phyloP scores from a whole-genome alignment of 1,140 invertebrate genomes.

The Philotrypesis tridentata region DNA sequence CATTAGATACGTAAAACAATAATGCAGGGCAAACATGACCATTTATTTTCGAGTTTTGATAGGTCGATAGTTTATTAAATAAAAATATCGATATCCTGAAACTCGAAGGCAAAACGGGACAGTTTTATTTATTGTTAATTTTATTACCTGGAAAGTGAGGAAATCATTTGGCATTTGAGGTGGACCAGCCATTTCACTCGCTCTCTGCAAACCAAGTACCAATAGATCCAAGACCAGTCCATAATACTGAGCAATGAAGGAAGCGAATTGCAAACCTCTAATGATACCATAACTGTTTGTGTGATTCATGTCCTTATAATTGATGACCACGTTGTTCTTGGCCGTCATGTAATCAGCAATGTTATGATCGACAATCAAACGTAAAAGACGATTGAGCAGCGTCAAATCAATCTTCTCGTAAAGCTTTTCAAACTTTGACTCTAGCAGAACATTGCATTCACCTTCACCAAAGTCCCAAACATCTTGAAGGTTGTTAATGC shows the following conservation, averaged over 20 bases:
- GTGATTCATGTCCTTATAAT: constrained; percentile 99
- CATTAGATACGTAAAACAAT: not conserved
- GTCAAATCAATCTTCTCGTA: constrained; percentile 99
- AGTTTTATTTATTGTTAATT: not conserved
- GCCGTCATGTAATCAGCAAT: constrained; percentile 99
- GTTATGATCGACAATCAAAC: constrained; percentile 99
- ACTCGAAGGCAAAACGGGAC: not conserved
- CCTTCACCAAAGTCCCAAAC: constrained; percentile 99
- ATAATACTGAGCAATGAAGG: constrained; percentile 99
- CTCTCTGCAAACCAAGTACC: constrained; percentile 95
- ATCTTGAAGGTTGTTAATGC: constrained; percentile 97
- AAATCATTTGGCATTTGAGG: constrained; percentile 99
- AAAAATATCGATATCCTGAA: constrained; percentile 30
- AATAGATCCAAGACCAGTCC: constrained; percentile 96
- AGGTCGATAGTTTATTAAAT: constrained; percentile 17
- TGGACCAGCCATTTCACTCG: constrained; percentile 98
- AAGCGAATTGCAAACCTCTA: constrained; percentile 97
- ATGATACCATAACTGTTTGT: constrained; percentile 99
- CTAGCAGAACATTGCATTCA: constrained; percentile 98
- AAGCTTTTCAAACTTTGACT: constrained; percentile 97
- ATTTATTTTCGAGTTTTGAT: constrained; percentile 12
- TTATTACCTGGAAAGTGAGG: constrained; percentile 83
- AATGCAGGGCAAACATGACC: constrained; percentile 14
- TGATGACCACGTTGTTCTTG: constrained; percentile 99
- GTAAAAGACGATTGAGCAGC: constrained; percentile 93